Evolutionary conservation across 2,113 vertebrate genomes (phyloP), one percentile per base, ranked within the genome.

Genomic region (Thunnus thynnus): DNA sequence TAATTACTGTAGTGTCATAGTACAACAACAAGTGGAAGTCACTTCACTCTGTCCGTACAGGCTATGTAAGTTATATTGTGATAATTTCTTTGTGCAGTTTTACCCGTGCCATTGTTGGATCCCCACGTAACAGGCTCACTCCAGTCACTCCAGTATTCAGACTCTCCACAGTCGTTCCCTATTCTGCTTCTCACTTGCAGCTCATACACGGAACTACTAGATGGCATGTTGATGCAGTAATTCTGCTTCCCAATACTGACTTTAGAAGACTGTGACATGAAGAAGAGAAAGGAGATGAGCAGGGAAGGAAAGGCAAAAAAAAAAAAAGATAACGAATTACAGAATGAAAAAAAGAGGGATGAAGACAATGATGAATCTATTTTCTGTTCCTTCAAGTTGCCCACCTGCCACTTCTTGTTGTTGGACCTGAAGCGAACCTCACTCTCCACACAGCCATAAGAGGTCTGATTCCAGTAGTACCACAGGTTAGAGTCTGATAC

Each of bases 131-230:
- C 90, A 32, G 93, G 83, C 10, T 90, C 47, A 47, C 93, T 94
- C 94, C 94, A 95, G n/a, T 92, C 79, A 57, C 95, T 95, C 95
- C 94, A 96, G 50, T 51, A 12, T 0, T 16, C 0, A 8, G 94
- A 94, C 0, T 3, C 0, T 11, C 79, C 88, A 70, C 93, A 95
- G 1, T 0, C 0, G 0, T 0, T 0, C 0, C 0, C 3, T 0
- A 95, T 0, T 30, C 16, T 90, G 52, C 83, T 87, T 41, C 69
- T 85, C 22, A 93, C 94, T 57, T 93, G 91, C 48, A 95, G 82
- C 87, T 93, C 92, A 60, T 95, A 93, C 0, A 0, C 27, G 13
- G 75, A 89, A 12, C 5, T 81, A 11, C 4, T 54, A 13, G 82
- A 92, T 8, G 93, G 93, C 16, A 90, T 60, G 54, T 92, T 91